A percentile compares a stretch with the other conserved stretches of the same genome.
phyloP scores from a whole-genome alignment of 2,113 vertebrate genomes.

The Nyctereutes procyonoides region DNA sequence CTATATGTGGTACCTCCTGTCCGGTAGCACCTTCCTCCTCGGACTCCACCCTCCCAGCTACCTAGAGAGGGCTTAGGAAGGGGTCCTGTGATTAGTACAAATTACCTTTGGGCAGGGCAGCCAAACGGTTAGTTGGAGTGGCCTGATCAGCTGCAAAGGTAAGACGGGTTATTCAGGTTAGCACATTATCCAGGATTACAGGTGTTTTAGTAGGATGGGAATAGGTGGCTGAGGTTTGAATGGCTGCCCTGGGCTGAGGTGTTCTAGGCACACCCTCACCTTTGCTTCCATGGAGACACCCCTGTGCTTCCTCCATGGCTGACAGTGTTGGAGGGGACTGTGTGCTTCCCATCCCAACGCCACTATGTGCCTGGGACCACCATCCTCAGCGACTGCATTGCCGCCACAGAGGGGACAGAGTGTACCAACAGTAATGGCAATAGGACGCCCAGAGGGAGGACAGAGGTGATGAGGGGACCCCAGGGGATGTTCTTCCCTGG shows the following conservation, averaged over 20 bases:
- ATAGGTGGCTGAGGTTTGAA: neutral
- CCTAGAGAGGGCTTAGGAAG: neutral
- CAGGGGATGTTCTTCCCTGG: neutral
- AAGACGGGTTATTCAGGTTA: slow-evolving; percentile 88
- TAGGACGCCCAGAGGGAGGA: neutral
- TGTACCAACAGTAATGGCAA: fast-evolving
- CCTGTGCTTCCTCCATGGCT: neutral
- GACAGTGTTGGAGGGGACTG: fast-evolving
- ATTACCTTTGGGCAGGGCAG: slow-evolving; percentile 90
- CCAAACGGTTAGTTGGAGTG: slow-evolving; percentile 87
- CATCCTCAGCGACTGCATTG: neutral
- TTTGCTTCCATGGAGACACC: neutral
- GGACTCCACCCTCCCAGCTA: neutral
- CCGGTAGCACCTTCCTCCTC: neutral
- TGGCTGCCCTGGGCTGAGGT: neutral
- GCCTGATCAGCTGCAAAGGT: slow-evolving; percentile 88
- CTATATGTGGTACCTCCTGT: neutral
- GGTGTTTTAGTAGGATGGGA: slow-evolving; percentile 41
- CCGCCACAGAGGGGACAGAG: neutral
- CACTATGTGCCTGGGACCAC: fast-evolving
- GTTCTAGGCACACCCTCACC: neutral
- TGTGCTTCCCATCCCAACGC: neutral
- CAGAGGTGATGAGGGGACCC: neutral
- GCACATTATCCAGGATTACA: slow-evolving; percentile 65
- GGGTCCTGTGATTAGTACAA: slow-evolving; percentile 78